Percentiles rank a stretch among this genome's conserved stretches.
phyloP scores from a whole-genome alignment of 2,888 invertebrate genomes.

The Melieria omissa region DNA sequence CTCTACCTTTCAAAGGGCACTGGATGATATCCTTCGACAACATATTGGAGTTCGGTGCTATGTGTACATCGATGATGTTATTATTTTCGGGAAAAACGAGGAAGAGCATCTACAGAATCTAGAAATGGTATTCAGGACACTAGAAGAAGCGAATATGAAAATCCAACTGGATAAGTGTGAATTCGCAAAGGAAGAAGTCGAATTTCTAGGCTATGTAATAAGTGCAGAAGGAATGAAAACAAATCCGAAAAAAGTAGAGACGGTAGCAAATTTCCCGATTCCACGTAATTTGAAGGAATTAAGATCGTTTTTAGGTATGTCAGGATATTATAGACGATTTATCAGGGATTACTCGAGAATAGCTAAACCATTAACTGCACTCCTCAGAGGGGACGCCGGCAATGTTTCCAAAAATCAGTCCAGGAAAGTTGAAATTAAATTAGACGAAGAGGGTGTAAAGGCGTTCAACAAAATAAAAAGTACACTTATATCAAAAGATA shows the following conservation, averaged over 20 bases:
- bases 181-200: not conserved
- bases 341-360: not conserved
- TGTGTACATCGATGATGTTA: not conserved
- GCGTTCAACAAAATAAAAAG: not conserved
- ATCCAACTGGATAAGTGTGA: conserved; percentile 1
- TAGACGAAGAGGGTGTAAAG: not conserved
- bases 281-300: not conserved
- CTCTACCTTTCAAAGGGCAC: too few species aligned
- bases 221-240: not conserved
- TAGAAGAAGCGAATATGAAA: too few species aligned
- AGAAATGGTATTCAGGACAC: too few species aligned
- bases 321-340: too few species aligned
- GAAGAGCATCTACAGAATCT: too few species aligned
- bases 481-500: too few species aligned
- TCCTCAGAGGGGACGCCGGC: not conserved
- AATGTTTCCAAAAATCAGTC: conserved; percentile 3
- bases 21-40: not conserved
- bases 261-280: not conserved
- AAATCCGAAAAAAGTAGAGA: not conserved
- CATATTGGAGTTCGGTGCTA: not conserved
- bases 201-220: not conserved
- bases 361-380: not conserved
- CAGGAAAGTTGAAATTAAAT: conserved; percentile 1
- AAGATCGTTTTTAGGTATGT: not conserved
- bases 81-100: not conserved